phyloP scores from a whole-genome alignment of 2,888 invertebrate genomes.

The Pemphredon lugubris region DNA sequence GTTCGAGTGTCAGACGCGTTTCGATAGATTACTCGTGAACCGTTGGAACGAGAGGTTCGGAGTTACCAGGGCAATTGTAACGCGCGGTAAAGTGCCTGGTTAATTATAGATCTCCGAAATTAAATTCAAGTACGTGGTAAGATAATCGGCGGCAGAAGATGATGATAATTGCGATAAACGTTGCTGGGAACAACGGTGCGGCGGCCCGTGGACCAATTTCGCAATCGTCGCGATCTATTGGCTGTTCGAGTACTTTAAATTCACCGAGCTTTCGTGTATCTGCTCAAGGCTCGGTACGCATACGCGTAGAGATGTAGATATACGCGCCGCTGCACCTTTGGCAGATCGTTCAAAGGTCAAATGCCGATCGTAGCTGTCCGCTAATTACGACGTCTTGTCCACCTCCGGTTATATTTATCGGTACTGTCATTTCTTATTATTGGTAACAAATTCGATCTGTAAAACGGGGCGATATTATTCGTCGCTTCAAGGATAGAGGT shows the following conservation, averaged over 20 bases:
- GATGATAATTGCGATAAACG: too few species aligned
- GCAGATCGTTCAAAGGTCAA: slow-evolving; percentile 57
- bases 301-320: not conserved
- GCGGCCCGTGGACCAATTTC: slow-evolving; percentile 8
- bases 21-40: too few species aligned
- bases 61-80: too few species aligned
- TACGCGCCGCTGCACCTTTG: slow-evolving; percentile 27
- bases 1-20: too few species aligned
- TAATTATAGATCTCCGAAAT: too few species aligned
- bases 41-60: too few species aligned
- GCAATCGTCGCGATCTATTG: slow-evolving; percentile 7
- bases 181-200: not conserved
- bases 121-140: too few species aligned
- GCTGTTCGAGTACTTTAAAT: slow-evolving; percentile 17
- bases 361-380: slow-evolving; percentile 49
- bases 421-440: slow-evolving; percentile 32
- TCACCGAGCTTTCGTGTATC: slow-evolving; percentile 30
- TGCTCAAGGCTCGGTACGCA: slow-evolving; percentile 16
- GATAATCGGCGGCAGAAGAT: too few species aligned
- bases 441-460: not conserved
- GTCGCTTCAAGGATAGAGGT: not conserved
- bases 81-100: too few species aligned
- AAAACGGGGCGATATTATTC: not conserved
- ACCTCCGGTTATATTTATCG: slow-evolving; percentile 40
- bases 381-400: slow-evolving; percentile 43